Evolutionary conservation across 2,113 vertebrate genomes (phyloP).

Genomic region (Mixornis gularis): DNA sequence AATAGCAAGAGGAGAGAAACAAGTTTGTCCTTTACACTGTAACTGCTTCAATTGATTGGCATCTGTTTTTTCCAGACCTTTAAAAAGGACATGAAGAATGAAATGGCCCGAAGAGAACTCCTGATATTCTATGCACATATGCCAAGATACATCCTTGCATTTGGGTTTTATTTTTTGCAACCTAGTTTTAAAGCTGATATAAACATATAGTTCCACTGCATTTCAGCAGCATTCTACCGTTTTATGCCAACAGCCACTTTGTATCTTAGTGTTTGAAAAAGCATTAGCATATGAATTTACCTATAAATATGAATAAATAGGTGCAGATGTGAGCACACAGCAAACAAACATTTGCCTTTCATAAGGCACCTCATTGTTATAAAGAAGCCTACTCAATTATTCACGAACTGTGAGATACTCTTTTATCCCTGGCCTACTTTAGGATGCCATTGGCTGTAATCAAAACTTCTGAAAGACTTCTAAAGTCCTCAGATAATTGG

Average conservation of each 20-base stretch:
- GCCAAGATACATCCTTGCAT: background rate
- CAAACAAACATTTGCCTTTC: conserved; percentile 63
- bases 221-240: background rate
- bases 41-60: background rate
- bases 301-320: conserved; percentile 60
- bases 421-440: conserved; percentile 64
- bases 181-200: background rate
- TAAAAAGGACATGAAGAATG: background rate
- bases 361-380: conserved; percentile 51
- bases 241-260: background rate
- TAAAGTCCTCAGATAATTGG: conserved; percentile 29
- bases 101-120: background rate
- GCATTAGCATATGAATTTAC: conserved; percentile 46
- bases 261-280: conserved; percentile 1
- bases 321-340: conserved; percentile 34
- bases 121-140: background rate
- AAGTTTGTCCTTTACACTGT: background rate
- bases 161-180: background rate
- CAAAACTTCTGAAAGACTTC: conserved; percentile 52
- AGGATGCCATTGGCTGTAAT: conserved; percentile 46
- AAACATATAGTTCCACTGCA: background rate
- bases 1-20: background rate
- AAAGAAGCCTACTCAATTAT: conserved; percentile 55
- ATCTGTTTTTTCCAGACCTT: background rate
- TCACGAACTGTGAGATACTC: conserved; percentile 28